These are phyloP conservation scores for Channa striata DNA, from an alignment of 2,797 vertebrate species.

Conservation along the genomic window DNA sequence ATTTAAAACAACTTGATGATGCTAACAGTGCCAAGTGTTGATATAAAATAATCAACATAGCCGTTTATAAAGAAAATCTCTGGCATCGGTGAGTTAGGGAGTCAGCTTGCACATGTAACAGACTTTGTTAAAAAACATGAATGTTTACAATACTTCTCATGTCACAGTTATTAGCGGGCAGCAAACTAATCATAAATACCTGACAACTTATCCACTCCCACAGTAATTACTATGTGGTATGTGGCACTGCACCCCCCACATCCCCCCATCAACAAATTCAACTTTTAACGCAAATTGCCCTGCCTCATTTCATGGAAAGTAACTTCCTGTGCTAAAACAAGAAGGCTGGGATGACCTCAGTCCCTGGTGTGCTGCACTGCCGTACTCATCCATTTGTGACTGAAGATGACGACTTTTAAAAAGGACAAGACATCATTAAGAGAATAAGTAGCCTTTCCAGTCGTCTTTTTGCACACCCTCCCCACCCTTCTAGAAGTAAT, in stretches of 20 bases:
- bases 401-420: constrained; percentile 85
- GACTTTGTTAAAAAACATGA: constrained; percentile 31
- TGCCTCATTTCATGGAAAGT: constrained; percentile 73
- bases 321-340: constrained; percentile 77
- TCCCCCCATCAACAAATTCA: constrained; percentile 59
- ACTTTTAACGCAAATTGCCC: constrained; percentile 67
- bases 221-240: constrained; percentile 54
- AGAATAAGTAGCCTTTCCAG: constrained; percentile 86
- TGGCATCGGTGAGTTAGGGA: constrained; percentile 12
- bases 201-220: constrained; percentile 53
- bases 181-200: constrained; percentile 60
- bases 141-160: constrained; percentile 39
- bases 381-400: constrained; percentile 83
- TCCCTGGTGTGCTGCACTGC: constrained; percentile 78
- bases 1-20: constrained; percentile 33
- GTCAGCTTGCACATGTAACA: constrained; percentile 13
- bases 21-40: constrained; percentile 14
- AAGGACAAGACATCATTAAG: constrained; percentile 87
- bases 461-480: constrained; percentile 78
- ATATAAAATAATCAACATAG: constrained; percentile 34
- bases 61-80: constrained; percentile 23
- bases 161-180: constrained; percentile 43
- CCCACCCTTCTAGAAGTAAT: constrained; percentile 78
- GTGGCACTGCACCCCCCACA: constrained; percentile 22
- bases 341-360: constrained; percentile 80